Base-by-base conservation (phyloP, 2,113 vertebrate species). In the Hiodon tergisus region DNA sequence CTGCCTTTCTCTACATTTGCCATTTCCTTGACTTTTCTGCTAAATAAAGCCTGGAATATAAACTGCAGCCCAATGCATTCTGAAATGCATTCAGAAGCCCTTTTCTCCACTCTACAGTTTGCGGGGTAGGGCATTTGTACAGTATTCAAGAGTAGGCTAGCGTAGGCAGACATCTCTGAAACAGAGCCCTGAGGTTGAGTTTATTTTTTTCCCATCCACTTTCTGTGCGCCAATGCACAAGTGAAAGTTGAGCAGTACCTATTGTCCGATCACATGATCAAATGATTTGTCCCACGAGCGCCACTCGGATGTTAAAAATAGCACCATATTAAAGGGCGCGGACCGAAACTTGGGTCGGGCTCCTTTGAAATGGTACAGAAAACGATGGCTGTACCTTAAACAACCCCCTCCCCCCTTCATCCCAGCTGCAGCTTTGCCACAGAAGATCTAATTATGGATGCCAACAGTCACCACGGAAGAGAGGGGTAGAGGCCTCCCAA, bases 391-490 rank as follows among this genome's bases (percentile, higher is more conserved):
- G 77, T 74, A 76, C 71, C 67, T 69, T 83, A 78, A 76, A 69
- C 81, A 77, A 76, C 9, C 46, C 55, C 61, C 73, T 72, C 79
- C 61, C 60, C 79, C 65, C 78, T 62, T 69, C 10, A 58, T 69
- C 59, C 75, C 79, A 78, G 79, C 84, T 81, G 80, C 78, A 84
- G 74, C 74, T 78, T 79, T 78, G 57, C 83, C 75, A 52, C 82
- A 81, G 71, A 86, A 74, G 65, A 10, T 83, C 78, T 89, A 90
- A 91, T 91, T 90, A 89, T 82, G 85, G 85, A 78, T 54, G 58
- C 52, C 77, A 59, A 2, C 73, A 61, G 71, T 77, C 71, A 55
- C 81, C 65, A 74, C 78, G 83, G 75, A 85, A 77, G 68, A 82
- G 84, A 84, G 82, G 77, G 83, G 71, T 79, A 69, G 76, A 78